phyloP scores from a whole-genome alignment of 2,888 invertebrate genomes.

The Drosophila atripex region DNA sequence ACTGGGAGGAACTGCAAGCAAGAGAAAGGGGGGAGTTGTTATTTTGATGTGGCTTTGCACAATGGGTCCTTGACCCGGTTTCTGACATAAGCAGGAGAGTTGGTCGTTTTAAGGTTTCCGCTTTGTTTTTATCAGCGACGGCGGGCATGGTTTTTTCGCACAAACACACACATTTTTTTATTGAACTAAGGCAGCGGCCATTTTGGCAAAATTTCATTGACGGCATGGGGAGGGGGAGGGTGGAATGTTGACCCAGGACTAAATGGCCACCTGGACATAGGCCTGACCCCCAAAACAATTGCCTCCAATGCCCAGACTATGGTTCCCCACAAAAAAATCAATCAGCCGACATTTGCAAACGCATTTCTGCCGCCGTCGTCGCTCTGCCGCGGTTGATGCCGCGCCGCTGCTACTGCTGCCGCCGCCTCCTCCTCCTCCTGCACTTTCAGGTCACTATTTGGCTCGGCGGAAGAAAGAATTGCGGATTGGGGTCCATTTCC shows the following conservation, averaged over 20 bases:
- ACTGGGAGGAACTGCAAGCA: constrained; percentile 11
- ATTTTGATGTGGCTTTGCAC: not conserved
- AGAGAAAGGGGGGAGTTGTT: constrained; percentile 8
- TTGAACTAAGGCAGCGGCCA: constrained; percentile 77
- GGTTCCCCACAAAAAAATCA: constrained; percentile 60
- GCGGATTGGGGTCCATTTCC: constrained; percentile 3
- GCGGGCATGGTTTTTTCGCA: constrained; percentile 17
- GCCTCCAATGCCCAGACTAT: not conserved
- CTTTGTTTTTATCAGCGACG: constrained; percentile 5
- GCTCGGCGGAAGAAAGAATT: constrained; percentile 10
- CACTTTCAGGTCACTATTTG: constrained; percentile 64
- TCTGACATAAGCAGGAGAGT: constrained; percentile 3
- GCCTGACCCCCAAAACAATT: not conserved
- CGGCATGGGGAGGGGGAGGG: constrained; percentile 8
- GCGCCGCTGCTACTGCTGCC: constrained; percentile 15
- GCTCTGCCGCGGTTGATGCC: constrained; percentile 22
- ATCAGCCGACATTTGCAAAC: constrained; percentile 77
- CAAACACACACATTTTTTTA: constrained; percentile 39
- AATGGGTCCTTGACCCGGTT: constrained; percentile 42
- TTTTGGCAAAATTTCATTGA: constrained; percentile 73
- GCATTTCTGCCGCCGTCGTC: constrained; percentile 42
- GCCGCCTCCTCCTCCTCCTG: constrained; percentile 15
- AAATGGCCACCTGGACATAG: not conserved
- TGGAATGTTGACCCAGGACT: constrained; percentile 1
- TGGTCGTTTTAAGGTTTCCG: not conserved